Percentiles rank a stretch among this genome's conserved stretches.
Evolutionary conservation across 2,113 vertebrate genomes (phyloP).

Genomic region (Myrmecophaga tridactyla): DNA sequence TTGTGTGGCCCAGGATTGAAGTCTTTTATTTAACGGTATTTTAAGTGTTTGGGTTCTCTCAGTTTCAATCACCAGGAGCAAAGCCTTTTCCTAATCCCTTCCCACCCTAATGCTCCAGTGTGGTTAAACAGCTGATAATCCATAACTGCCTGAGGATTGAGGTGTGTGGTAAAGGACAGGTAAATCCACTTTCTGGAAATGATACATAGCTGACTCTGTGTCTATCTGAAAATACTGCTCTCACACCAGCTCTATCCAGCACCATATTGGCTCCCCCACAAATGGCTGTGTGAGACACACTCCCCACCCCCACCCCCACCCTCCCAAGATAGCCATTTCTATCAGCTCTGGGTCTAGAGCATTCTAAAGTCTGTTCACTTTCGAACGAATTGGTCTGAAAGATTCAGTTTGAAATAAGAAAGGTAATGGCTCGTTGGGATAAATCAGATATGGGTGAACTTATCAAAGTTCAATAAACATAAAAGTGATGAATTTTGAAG

Average conservation of each 20-base stretch:
- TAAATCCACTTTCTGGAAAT: neutral
- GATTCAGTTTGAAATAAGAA: constrained; percentile 55
- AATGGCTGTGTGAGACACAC: neutral
- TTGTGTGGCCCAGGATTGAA: neutral
- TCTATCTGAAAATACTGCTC: neutral
- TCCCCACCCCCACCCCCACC: neutral
- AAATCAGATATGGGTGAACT: constrained; percentile 82
- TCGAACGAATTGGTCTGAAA: neutral
- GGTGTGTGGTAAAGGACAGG: neutral
- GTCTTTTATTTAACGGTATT: neutral
- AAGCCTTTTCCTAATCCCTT: neutral
- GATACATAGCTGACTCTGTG: neutral
- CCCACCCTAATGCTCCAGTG: too few species aligned
- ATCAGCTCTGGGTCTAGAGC: neutral
- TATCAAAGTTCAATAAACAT: constrained; percentile 88
- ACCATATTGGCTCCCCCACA: neutral
- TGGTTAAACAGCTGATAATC: neutral
- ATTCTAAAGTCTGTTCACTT: neutral
- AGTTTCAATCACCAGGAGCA: neutral
- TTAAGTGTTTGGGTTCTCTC: too few species aligned
- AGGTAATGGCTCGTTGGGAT: constrained; percentile 63
- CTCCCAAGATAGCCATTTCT: neutral
- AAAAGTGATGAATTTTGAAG: constrained; percentile 89
- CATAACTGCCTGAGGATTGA: too few species aligned
- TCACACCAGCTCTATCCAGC: neutral